A percentile compares a stretch with the other conserved stretches of the same genome.
phyloP scores from a whole-genome alignment of 2,888 invertebrate genomes.

The Mycogona germanica region DNA sequence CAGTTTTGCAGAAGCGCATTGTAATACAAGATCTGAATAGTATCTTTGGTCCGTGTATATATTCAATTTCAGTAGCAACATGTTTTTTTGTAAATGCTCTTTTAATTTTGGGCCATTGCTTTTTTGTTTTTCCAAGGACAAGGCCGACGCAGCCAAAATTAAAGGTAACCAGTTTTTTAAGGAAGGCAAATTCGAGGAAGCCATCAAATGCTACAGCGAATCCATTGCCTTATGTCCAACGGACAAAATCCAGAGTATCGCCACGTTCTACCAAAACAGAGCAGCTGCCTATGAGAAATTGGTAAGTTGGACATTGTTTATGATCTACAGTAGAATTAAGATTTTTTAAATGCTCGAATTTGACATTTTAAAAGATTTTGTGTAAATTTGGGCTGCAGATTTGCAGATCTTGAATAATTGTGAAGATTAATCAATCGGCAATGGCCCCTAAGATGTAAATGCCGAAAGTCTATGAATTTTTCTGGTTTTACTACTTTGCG shows the following conservation, averaged over 20 bases:
- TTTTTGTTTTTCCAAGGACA: constrained; percentile 19
- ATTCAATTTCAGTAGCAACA: too few species aligned
- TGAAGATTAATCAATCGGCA: too few species aligned
- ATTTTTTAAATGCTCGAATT: too few species aligned
- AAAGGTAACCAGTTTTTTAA: constrained; percentile 40
- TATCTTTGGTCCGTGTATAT: neutral
- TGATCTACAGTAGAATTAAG: neutral
- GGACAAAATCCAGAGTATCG: constrained; percentile 55
- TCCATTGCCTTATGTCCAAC: constrained; percentile 38
- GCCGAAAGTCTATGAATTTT: too few species aligned
- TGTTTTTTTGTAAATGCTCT: neutral
- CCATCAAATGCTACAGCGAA: constrained; percentile 38
- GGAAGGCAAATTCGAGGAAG: constrained; percentile 36
- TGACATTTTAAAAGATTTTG: too few species aligned
- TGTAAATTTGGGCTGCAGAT: too few species aligned
- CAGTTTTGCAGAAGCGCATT: too few species aligned
- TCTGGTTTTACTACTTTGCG: too few species aligned
- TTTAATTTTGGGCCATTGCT: neutral
- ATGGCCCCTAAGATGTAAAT: too few species aligned
- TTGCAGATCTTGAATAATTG: too few species aligned
- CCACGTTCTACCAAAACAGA: constrained; percentile 90
- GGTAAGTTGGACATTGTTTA: constrained; percentile 38
- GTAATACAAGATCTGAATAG: neutral
- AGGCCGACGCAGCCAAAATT: constrained; percentile 48
- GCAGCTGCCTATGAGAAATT: constrained; percentile 91